phyloP scores from a whole-genome alignment of 2,888 invertebrate species.

The Oasisia sp. region DNA sequence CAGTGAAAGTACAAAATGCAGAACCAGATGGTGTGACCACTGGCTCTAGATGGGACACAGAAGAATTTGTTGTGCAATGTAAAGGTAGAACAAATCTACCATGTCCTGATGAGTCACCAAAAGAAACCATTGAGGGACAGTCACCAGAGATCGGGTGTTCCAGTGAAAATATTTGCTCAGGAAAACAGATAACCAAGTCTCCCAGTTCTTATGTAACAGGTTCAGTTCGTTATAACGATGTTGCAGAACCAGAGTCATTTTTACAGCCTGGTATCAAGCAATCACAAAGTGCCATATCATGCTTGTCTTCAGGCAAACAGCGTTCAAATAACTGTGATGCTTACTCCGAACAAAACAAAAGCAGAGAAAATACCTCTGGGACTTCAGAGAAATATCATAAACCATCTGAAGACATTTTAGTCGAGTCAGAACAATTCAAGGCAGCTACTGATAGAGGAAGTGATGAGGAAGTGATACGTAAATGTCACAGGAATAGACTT shows the following conservation, averaged over 20 bases:
- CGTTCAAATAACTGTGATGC: neutral
- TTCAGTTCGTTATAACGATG: neutral
- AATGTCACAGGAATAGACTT: neutral
- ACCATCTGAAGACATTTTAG: neutral
- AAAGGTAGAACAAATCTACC: neutral
- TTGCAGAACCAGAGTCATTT: neutral
- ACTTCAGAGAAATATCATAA: neutral
- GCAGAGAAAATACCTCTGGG: neutral
- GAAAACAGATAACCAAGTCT: neutral
- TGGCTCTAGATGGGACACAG: neutral
- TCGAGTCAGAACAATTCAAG: neutral
- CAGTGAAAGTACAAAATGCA: neutral
- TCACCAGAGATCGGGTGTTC: neutral
- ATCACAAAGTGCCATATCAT: neutral
- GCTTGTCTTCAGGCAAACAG: neutral
- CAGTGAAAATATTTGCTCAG: neutral
- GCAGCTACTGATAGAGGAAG: neutral
- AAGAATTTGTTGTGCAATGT: neutral
- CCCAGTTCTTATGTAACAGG: neutral
- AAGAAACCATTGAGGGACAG: neutral
- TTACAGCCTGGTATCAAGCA: no score
- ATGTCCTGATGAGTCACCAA: neutral
- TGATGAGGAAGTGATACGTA: neutral
- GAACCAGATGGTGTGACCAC: neutral
- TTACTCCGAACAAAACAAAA: neutral